phyloP scores from a whole-genome alignment of 2,113 vertebrate species.

The Typhlomys cinereus region DNA sequence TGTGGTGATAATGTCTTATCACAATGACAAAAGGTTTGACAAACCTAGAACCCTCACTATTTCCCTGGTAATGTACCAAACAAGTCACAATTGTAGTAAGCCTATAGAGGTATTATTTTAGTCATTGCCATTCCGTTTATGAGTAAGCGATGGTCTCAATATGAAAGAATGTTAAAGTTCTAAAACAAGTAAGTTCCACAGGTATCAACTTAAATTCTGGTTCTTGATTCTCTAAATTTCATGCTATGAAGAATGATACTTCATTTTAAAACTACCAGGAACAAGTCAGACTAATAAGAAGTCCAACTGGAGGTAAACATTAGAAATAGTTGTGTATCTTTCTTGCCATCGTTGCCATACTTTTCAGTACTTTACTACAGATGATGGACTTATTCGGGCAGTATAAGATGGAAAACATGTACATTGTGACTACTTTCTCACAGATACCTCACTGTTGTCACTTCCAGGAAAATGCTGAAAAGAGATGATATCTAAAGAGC shows the following conservation, averaged over 20 bases:
- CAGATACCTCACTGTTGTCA: slow-evolving; percentile 21
- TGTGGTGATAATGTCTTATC: neutral
- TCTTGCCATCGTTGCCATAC: slow-evolving; percentile 2
- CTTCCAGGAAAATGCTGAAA: slow-evolving; percentile 37
- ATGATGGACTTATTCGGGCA: neutral
- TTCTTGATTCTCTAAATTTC: slow-evolving; percentile 22
- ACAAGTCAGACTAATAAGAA: slow-evolving; percentile 5
- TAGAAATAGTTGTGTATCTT: slow-evolving; percentile 31
- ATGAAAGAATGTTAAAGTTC: neutral
- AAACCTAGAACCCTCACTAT: neutral
- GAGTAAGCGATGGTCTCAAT: neutral
- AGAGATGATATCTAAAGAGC: slow-evolving; percentile 9
- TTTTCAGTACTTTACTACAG: neutral
- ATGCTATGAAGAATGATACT: neutral
- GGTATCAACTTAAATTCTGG: neutral
- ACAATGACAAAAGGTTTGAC: neutral
- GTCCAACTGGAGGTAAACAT: neutral
- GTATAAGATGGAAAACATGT: neutral
- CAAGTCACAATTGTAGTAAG: neutral
- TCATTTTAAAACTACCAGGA: slow-evolving; percentile 8
- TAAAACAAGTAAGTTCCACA: neutral
- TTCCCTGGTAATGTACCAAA: neutral
- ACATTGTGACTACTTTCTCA: slow-evolving; percentile 13
- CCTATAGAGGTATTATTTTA: neutral
- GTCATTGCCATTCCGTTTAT: neutral